Evolutionary conservation across 2,113 vertebrate species (phyloP).

Genomic region (Acanthochromis polyacanthus): DNA sequence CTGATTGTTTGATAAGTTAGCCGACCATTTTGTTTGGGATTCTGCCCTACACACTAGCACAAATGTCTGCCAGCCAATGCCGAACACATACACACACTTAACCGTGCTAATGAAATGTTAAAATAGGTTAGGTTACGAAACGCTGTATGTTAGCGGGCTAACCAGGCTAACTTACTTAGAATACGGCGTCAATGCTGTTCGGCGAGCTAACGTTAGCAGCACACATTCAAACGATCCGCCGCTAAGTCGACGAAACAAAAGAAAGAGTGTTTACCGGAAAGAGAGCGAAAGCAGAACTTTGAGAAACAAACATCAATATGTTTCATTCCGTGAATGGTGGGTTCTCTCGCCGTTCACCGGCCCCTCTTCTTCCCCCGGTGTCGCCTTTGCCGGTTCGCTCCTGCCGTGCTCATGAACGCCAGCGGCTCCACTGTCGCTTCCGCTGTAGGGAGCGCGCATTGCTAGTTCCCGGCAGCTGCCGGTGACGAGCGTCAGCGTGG

Average conservation of each 20-base stretch:
- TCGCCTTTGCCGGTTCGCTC: constrained; percentile 63
- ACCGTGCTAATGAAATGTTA: accelerated
- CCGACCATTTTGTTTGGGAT: constrained; percentile 39
- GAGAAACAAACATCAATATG: neutral
- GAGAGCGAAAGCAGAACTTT: accelerated
- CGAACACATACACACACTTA: accelerated
- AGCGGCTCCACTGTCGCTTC: constrained; percentile 50
- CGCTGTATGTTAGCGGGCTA: constrained; percentile 3
- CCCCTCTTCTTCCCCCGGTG: constrained; percentile 41
- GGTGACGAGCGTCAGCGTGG: too few relatives aligned
- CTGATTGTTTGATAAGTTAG: constrained; percentile 34
- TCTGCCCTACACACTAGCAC: neutral
- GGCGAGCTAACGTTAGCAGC: constrained; percentile 45
- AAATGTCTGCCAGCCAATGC: neutral
- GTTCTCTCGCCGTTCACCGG: constrained; percentile 27
- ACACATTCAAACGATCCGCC: neutral
- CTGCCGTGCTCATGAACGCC: constrained; percentile 50
- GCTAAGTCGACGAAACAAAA: neutral
- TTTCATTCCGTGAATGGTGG: constrained; percentile 34
- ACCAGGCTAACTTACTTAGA: constrained; percentile 21
- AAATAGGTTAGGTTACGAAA: neutral
- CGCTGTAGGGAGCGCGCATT: constrained; percentile 52
- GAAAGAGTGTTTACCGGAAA: neutral
- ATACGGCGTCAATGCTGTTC: constrained; percentile 11
- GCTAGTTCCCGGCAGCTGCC: neutral